phyloP scores from a whole-genome alignment of 2,113 vertebrate species.

The Cyrtonyx montezumae region DNA sequence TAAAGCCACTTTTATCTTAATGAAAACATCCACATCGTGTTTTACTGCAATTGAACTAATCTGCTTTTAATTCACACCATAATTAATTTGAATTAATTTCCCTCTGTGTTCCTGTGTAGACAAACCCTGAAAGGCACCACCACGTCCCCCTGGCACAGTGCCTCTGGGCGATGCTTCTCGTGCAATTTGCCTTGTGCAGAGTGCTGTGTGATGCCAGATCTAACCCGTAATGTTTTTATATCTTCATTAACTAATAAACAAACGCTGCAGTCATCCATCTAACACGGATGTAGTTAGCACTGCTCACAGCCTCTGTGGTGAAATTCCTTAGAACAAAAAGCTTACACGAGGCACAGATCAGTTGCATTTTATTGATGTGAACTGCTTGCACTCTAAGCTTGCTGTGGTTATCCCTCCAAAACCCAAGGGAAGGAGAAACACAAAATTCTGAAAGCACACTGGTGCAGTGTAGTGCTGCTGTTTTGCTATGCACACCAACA shows the following conservation, averaged over 20 bases:
- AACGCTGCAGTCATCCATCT: neutral
- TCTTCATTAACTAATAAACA: neutral
- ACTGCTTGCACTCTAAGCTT: neutral
- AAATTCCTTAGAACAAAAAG: neutral
- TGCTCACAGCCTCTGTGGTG: neutral
- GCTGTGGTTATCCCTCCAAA: neutral
- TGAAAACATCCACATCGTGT: neutral
- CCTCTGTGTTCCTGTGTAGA: neutral
- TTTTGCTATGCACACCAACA: neutral
- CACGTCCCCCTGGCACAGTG: neutral
- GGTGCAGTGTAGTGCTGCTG: accelerated
- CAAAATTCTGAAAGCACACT: neutral
- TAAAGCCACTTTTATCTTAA: neutral
- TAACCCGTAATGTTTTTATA: neutral
- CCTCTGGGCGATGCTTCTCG: neutral
- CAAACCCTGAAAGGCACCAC: neutral
- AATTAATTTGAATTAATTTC: constrained; percentile 28
- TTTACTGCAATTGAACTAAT: constrained; percentile 19
- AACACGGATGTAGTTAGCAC: neutral
- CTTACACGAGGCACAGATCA: neutral
- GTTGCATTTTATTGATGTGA: neutral
- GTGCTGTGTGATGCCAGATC: neutral
- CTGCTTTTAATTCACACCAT: constrained; percentile 15
- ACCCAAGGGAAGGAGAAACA: neutral
- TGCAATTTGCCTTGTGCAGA: neutral